Evolutionary conservation across 2,888 invertebrate species (phyloP), one percentile per base, ranked within the genome.

Genomic region (Trissonchulus sp.): DNA sequence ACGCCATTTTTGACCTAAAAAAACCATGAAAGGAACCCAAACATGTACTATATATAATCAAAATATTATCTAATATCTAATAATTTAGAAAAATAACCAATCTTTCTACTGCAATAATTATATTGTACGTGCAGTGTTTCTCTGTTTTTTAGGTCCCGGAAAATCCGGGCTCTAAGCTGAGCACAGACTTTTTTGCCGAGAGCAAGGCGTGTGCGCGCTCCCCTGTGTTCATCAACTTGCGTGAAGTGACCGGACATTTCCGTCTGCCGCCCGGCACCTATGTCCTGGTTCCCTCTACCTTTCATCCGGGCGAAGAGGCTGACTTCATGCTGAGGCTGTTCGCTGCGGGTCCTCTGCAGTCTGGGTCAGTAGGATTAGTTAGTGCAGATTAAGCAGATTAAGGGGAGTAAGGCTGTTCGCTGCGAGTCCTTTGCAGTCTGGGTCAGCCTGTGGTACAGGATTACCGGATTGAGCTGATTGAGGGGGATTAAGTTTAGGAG

Each of bases 381-480:
- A n/a, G n/a, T n/a, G n/a, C n/a, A n/a, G n/a, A n/a, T n/a, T n/a
- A n/a, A n/a, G n/a, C n/a, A n/a, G n/a, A n/a, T n/a, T n/a, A n/a
- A n/a, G n/a, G n/a, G n/a, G n/a, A n/a, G n/a, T 97, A 74, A 88
- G 97, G 81, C 92, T 96, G 78, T 98, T 95, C 90, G 93, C 94
- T 36, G 97, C 98, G 86, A 91, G 81, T 33, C 78, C 60, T n/a
- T n/a, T 37, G 2, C n/a, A 23, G 31, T 15, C 60, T 15, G 3
- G 2, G 31, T 60, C 2, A 69, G 71, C n/a, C n/a, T n/a, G n/a
- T n/a, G n/a, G n/a, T n/a, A n/a, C n/a, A n/a, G n/a, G n/a, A n/a
- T n/a, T n/a, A n/a, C n/a, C n/a, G n/a, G n/a, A n/a, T n/a, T n/a
- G n/a, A n/a, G n/a, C n/a, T n/a, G n/a, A n/a, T n/a, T n/a, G n/a